Percentiles rank a stretch among this genome's conserved stretches.
phyloP scores from a whole-genome alignment of 2,797 vertebrate genomes.

The Scolopax bukidnonensis region DNA sequence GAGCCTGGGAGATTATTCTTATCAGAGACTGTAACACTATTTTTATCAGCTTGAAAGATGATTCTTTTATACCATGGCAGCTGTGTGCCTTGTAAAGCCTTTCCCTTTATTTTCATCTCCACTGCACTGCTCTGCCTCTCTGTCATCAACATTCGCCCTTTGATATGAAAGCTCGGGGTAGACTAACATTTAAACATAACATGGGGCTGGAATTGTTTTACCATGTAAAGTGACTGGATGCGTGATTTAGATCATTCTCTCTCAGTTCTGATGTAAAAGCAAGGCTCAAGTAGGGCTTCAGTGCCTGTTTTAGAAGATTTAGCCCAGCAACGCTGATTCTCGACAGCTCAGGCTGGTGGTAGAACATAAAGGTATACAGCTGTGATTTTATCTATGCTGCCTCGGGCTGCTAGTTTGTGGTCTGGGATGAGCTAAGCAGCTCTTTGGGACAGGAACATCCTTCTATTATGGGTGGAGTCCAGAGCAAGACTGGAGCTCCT shows the following conservation, averaged over 20 bases:
- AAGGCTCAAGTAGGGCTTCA: neutral
- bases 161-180: neutral
- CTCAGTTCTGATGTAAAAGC: neutral
- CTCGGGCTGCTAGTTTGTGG: neutral
- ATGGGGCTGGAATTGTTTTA: neutral
- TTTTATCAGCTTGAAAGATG: slow-evolving; percentile 62
- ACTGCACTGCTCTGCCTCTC: neutral
- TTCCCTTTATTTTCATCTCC: slow-evolving; percentile 16
- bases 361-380: neutral
- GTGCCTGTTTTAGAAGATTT: neutral
- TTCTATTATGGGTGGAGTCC: neutral
- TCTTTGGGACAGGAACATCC: neutral
- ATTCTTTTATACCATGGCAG: slow-evolving; percentile 39
- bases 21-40: slow-evolving; percentile 42
- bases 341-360: neutral
- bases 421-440: neutral
- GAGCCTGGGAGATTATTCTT: slow-evolving; percentile 46
- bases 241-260: neutral
- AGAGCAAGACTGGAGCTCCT: neutral
- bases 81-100: slow-evolving; percentile 6
- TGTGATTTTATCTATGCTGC: neutral
- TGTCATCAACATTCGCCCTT: neutral
- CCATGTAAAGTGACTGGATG: neutral
- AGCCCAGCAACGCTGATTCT: neutral
- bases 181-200: neutral